phyloP scores from a whole-genome alignment of 2,113 vertebrate genomes.

The Pheucticus melanocephalus region DNA sequence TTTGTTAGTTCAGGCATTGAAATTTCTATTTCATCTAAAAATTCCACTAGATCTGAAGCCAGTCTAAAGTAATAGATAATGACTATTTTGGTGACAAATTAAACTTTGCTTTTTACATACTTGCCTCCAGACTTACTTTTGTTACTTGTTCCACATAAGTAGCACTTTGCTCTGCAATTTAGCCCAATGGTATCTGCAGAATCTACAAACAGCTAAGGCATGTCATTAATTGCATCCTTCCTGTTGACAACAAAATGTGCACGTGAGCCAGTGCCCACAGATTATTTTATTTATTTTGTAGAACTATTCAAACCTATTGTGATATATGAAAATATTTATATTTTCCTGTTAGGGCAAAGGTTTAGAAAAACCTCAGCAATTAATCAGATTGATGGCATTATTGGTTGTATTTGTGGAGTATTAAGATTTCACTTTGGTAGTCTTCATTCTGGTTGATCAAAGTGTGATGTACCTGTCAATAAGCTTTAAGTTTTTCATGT shows the following conservation, averaged over 20 bases:
- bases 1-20: not conserved
- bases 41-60: not conserved
- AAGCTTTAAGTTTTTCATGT: not conserved
- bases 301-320: not conserved
- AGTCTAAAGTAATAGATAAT: not conserved
- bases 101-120: not conserved
- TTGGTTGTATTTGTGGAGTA: not conserved
- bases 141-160: not conserved
- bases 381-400: not conserved
- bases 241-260: not conserved
- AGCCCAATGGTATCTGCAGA: not conserved
- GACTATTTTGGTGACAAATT: not conserved
- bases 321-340: not conserved
- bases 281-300: not conserved
- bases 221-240: not conserved
- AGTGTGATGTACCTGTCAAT: not conserved
- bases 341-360: not conserved
- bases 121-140: not conserved
- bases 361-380: not conserved
- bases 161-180: not conserved
- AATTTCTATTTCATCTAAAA: not conserved
- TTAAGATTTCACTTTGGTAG: not conserved
- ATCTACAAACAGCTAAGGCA: not conserved
- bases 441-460: not conserved
- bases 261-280: not conserved